Evolutionary conservation across 2,888 invertebrate genomes (phyloP), one percentile per base, ranked within the genome.

Genomic region (Tinea trinotella): DNA sequence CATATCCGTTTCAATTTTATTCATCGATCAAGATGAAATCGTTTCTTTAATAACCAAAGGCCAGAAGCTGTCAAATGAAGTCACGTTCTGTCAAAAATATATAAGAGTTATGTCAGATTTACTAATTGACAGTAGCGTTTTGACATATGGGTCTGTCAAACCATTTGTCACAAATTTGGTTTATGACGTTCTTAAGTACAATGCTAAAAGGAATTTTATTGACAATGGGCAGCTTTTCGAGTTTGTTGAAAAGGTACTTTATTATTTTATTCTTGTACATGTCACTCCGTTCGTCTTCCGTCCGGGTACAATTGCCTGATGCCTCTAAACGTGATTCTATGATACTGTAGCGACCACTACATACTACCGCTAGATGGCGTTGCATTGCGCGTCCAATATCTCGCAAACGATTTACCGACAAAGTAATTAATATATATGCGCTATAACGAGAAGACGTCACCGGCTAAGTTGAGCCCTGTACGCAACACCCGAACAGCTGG

Each of bases 131-230:
- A 62, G 9, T 66, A 65, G 0, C 63, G 1, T 68, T 5, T 56
- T 74, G 53, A 10, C 63, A 40, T 61, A 65, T 17, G 56, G 55
- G 1, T 63, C 60, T 3, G 53, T 67, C 55, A 49, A 48, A 10
- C 22, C 44, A 2, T 57, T 63, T 20, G 60, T 55, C 20, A 12
- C 60, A 35, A 15, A 58, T 5, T 7, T 76, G 1, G 52, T 76
- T 6, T 61, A 65, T 4, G 64, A 70, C 10, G 19, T 72, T 0
- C 60, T 76, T 2, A 67, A 64, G 19, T 61, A 55, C 58, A 61
- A 58, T 22, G 59, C 62, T 1, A 66, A 61, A 57, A 64, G n/a
- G n/a, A n/a, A 12, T 24, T 1, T 12, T 3, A 1, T 4, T 13
- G 34, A 18, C 2, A 10, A 18, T 15, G 35, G n/a, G 2, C 12